A percentile compares a stretch with the other conserved stretches of the same genome.
These are phyloP conservation scores for Pristis pectinata DNA, from an alignment of 2,797 vertebrate species.

Conservation along the genomic window DNA sequence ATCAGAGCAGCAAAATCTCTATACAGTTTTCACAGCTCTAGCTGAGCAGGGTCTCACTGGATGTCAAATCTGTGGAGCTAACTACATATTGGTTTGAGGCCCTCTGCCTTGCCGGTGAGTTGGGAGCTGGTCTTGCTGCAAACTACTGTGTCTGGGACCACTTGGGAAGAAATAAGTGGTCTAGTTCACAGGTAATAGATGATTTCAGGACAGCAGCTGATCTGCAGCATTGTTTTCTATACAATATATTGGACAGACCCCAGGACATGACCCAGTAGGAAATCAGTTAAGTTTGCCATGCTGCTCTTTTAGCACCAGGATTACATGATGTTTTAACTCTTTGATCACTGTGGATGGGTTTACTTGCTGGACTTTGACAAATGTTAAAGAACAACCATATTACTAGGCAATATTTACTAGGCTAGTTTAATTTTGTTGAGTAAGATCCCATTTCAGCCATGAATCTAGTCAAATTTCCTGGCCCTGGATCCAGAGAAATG, in stretches of 20 bases:
- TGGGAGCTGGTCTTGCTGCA: no score
- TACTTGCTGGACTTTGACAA: background rate
- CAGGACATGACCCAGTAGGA: background rate
- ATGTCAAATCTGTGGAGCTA: no score
- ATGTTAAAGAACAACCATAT: background rate
- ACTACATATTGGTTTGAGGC: no score
- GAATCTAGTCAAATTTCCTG: conserved; percentile 13
- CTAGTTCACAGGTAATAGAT: no score
- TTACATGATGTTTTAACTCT: background rate
- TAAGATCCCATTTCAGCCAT: background rate
- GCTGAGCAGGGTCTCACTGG: no score
- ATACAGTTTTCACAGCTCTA: no score
- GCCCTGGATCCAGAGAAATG: background rate
- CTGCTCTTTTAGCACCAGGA: background rate
- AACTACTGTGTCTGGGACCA: no score
- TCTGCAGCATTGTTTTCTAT: no score
- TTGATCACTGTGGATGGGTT: background rate
- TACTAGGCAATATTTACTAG: background rate
- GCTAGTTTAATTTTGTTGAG: background rate
- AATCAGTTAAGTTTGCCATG: background rate
- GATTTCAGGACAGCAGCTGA: no score
- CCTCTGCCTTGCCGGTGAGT: no score
- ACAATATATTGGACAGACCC: background rate
- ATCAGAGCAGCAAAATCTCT: no score
- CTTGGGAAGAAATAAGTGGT: no score